phyloP scores from a whole-genome alignment of 1,140 invertebrate species.

The Drosophila tani region DNA sequence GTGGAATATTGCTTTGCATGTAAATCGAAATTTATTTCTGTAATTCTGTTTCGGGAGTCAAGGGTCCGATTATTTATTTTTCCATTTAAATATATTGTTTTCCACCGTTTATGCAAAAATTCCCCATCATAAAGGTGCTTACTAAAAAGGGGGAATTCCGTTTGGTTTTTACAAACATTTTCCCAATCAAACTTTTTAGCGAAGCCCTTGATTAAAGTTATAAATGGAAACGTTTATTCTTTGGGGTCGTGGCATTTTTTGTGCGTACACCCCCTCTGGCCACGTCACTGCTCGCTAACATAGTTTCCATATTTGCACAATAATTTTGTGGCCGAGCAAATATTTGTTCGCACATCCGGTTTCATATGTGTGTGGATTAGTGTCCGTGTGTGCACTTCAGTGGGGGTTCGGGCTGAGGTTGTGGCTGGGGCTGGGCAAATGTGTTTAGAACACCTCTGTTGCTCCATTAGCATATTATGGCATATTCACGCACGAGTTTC shows the following conservation, averaged over 20 bases:
- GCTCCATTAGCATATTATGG: slow-evolving; percentile 75
- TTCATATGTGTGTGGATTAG: slow-evolving; percentile 17
- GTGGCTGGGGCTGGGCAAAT: slow-evolving; percentile 29
- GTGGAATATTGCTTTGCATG: slow-evolving; percentile 5
- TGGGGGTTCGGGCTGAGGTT: neutral
- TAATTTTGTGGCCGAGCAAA: slow-evolving; percentile 76
- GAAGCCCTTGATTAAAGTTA: slow-evolving; percentile 14
- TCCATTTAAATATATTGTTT: slow-evolving; percentile 13
- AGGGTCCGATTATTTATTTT: slow-evolving; percentile 8
- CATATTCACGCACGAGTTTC: slow-evolving; percentile 61
- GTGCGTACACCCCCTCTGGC: neutral
- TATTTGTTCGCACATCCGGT: slow-evolving; percentile 76
- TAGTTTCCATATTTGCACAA: slow-evolving; percentile 79
- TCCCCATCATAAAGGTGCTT: slow-evolving; percentile 9
- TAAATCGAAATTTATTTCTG: slow-evolving; percentile 1
- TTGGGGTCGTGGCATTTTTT: neutral
- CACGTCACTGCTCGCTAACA: slow-evolving; percentile 32
- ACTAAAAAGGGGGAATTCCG: neutral
- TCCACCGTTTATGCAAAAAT: slow-evolving; percentile 54
- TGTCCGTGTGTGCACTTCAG: slow-evolving; percentile 28
- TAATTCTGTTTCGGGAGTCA: neutral
- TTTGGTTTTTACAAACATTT: slow-evolving; percentile 2
- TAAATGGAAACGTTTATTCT: slow-evolving; percentile 27
- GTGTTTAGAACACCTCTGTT: slow-evolving; percentile 61
- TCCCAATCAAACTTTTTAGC: slow-evolving; percentile 23